Evolutionary conservation across 1,140 invertebrate genomes (phyloP), one percentile per base, ranked within the genome.

Genomic region (Eurosta solidaginis): DNA sequence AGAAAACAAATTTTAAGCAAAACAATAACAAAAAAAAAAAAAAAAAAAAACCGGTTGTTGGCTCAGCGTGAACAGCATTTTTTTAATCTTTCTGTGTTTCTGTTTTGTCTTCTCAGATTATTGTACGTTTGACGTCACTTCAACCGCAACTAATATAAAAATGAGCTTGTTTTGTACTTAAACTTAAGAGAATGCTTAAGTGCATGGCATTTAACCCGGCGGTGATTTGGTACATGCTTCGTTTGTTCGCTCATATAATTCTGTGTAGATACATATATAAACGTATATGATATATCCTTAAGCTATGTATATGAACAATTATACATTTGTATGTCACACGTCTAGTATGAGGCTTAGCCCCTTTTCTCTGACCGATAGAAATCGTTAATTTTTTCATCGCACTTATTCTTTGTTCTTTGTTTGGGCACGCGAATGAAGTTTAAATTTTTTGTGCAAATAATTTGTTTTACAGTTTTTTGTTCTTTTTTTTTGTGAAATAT

Each of bases 381-480:
- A 68, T 40, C 40, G 29, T 68, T 20, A 68, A 68, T 68, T 40
- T 40, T 68, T 59, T n/a, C n/a, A n/a, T n/a, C n/a, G n/a, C n/a
- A n/a, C 29, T 9, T 20, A 17, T 59, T 59, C 17, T 68, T 33
- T 20, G 33, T 68, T 68, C 59, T 68, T 68, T 68, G 59, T 68
- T 68, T 68, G 59, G n/a, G 33, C 33, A 68, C 59, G 36, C 59
- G 36, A 40, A 68, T 40, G n/a, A n/a, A 68, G 59, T 68, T 68
- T 68, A 22, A n/a, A n/a, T 29, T 33, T 68, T 68, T 68, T 68
- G 59, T 14, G 1, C 59, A 68, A 68, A 40, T 40, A 2, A 68
- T 68, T 68, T 42, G 40, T 68, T 68, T 68, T 68, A 40, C 9
- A 20, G 33, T 29, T 68, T n/a, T n/a, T n/a, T n/a, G n/a, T n/a